Evolutionary conservation across 1,140 invertebrate species (phyloP).

Genomic region (Colletes latitarsis): DNA sequence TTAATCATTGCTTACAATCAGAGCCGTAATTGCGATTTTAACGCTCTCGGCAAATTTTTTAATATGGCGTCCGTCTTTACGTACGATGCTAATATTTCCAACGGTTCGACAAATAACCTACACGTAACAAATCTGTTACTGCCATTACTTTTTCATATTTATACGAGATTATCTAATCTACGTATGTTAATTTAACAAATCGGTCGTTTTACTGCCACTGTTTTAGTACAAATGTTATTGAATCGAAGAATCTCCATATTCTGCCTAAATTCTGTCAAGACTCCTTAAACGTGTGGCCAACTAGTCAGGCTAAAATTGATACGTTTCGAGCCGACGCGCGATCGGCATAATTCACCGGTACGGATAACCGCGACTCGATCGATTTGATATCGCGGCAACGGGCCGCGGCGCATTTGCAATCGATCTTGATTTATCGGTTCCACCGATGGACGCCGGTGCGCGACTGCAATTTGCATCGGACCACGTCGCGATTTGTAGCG

Average conservation of each 20-base stretch:
- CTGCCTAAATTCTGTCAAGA: not conserved
- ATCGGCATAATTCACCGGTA: conserved; percentile 16
- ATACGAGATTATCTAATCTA: no score
- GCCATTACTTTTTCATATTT: no score
- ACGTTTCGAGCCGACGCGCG: not conserved
- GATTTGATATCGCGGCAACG: conserved; percentile 28
- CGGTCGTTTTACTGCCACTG: no score
- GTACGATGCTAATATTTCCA: no score
- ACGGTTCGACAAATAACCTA: no score
- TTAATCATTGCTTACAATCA: no score
- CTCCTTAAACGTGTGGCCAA: conserved; percentile 26
- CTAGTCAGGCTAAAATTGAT: conserved; percentile 20
- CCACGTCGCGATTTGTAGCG: conserved; percentile 32
- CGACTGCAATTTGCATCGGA: conserved; percentile 40
- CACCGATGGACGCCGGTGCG: conserved; percentile 16
- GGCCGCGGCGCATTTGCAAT: conserved; percentile 30
- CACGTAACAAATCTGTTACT: no score
- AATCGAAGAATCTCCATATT: not conserved
- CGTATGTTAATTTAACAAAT: no score
- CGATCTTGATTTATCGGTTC: conserved; percentile 43
- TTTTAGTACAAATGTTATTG: no score
- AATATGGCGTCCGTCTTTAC: no score
- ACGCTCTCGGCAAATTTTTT: no score
- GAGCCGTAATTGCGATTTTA: no score
- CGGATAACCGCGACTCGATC: conserved; percentile 26